Evolutionary conservation across 2,797 vertebrate species (phyloP), one percentile per base, ranked within the genome.

Genomic region (Ctenopoma kingsleyae): DNA sequence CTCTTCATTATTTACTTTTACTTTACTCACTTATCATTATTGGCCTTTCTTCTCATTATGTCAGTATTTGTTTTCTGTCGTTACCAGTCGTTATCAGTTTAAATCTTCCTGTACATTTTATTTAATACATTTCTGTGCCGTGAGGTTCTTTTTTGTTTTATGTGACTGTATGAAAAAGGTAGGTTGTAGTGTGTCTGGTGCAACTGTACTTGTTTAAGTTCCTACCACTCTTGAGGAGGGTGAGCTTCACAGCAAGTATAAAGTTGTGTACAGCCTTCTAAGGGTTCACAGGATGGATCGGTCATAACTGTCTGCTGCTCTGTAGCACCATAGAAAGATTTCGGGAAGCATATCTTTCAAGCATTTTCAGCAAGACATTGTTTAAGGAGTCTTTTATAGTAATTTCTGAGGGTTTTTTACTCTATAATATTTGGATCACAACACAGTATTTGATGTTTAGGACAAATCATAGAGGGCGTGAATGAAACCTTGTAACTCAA

Each of bases 181-280:
- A 89, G 89, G 85, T 85, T 27, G 64, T 51, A 23, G 63, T 71
- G 56, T 74, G 47, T 87, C 61, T 74, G 41, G 22, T 65, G 90
- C 91, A 92, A 87, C 59, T 83, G 70, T 87, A 84, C 85, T 89
- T 90, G 86, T 71, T 60, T 62, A 65, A 82, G 67, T 73, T 73
- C 60, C 13, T 52, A 6, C 23, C 68, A 44, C 47, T 44, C 2
- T 54, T 57, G 23, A 55, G 64, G 67, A 57, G 41, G 27, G 40
- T 1, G 65, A 80, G 81, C 76, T 79, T 81, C 13, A 41, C 53
- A 57, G 67, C 83, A 79, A 88, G 85, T 89, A 83, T 81, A 70
- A 40, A 41, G 62, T 91, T 91, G 86, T 73, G 56, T 48, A 30
- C 74, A 78, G 90, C 88, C 79, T 92, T 93, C 90, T 92, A 89